phyloP scores from a whole-genome alignment of 2,113 vertebrate genomes.

The Chaetodon trifascialis region DNA sequence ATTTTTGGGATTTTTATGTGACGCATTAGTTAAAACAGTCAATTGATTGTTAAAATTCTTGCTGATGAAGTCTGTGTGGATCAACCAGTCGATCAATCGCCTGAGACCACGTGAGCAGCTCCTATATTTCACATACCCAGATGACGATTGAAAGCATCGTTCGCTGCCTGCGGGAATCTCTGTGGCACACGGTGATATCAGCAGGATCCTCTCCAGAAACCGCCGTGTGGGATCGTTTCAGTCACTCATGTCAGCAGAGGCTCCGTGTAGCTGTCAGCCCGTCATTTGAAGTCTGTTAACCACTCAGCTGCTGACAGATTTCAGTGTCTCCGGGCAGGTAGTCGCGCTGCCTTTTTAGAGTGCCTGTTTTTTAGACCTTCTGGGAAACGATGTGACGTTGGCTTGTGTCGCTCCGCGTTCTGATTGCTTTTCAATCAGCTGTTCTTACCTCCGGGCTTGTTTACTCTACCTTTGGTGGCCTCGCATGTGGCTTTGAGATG shows the following conservation, averaged over 20 bases:
- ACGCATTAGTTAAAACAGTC: not conserved
- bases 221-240: conserved; percentile 9
- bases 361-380: not conserved
- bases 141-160: not conserved
- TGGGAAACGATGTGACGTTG: not conserved
- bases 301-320: conserved; percentile 39
- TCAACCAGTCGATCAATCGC: not conserved
- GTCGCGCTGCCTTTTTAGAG: conserved; percentile 19
- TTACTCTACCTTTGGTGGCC: not conserved
- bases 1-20: not conserved
- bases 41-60: not conserved
- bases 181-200: conserved; percentile 16
- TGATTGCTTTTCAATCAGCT: not conserved
- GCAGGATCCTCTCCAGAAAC: conserved; percentile 25
- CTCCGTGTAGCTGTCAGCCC: not conserved
- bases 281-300: conserved; percentile 35
- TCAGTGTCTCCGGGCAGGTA: conserved; percentile 16
- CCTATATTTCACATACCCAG: not conserved
- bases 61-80: no score
- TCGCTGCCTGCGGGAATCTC: not conserved
- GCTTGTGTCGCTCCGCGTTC: not conserved
- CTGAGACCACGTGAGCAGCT: not conserved
- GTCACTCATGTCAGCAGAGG: conserved; percentile 15
- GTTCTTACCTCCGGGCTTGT: not conserved
- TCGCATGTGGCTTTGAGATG: not conserved